Evolutionary conservation across 2,888 invertebrate genomes (phyloP).

Genomic region (Nephrotoma flavescens): DNA sequence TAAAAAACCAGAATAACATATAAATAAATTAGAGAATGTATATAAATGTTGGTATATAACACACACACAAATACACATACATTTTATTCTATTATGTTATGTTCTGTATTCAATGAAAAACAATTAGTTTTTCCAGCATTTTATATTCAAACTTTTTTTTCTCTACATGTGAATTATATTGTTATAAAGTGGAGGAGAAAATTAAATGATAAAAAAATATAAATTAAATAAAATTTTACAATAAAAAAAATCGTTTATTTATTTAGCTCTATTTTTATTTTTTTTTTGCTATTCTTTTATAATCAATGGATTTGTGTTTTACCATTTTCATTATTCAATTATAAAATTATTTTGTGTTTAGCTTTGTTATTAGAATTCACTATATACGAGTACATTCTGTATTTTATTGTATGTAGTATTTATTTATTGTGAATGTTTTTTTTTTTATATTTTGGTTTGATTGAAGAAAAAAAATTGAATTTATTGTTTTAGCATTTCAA

Average conservation of each 20-base stretch:
- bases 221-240: not conserved
- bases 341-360: not conserved
- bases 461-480: not conserved
- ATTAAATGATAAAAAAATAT: not conserved
- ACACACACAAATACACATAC: not conserved
- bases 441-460: not conserved
- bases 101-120: not conserved
- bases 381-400: not conserved
- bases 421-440: not conserved
- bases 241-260: not conserved
- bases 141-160: not conserved
- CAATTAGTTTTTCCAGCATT: not conserved
- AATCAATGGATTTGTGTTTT: not conserved
- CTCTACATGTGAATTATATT: not conserved
- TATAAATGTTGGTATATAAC: not conserved
- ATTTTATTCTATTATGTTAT: not conserved
- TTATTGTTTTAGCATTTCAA: not conserved
- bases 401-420: not conserved
- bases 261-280: not conserved
- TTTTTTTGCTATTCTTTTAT: not conserved
- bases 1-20: not conserved
- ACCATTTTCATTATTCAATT: not conserved
- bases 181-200: not conserved
- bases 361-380: not conserved
- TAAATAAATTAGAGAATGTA: not conserved